Conservation (phyloP, 53 echinoderm and acorn worm genomes). For the Patiria pectinifera region DNA sequence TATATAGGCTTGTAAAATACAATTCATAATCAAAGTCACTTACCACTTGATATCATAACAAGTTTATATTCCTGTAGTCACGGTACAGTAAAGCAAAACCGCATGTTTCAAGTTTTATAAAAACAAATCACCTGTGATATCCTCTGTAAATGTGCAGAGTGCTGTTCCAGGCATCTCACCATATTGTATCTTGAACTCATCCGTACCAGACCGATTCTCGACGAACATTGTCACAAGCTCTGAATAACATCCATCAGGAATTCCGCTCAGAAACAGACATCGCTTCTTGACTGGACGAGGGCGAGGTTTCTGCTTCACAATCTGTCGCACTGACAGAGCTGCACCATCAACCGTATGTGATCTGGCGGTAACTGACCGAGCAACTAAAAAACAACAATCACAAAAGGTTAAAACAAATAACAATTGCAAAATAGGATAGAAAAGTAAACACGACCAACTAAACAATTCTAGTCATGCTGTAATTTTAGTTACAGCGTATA, state of each 20-base stretch:
- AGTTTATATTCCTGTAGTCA: no score
- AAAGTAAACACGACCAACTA: not conserved
- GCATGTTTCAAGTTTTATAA: not conserved
- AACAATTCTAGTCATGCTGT: no score
- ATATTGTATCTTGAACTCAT: constrained; percentile 54
- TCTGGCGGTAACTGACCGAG: not conserved
- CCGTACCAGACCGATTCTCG: constrained; percentile 24
- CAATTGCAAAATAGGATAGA: not conserved
- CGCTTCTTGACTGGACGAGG: constrained; percentile 42
- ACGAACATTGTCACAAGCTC: constrained; percentile 45
- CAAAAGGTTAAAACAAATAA: not conserved
- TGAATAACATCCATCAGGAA: constrained; percentile 37
- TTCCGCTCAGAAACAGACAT: constrained; percentile 50
- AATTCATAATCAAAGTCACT: no score
- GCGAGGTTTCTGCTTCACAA: constrained; percentile 48
- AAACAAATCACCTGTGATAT: constrained; percentile 27
- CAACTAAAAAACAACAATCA: constrained; percentile 2
- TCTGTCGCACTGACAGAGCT: not conserved
- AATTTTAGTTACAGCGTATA: no score
- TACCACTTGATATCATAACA: no score
- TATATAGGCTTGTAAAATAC: no score
- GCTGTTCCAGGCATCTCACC: constrained; percentile 58
- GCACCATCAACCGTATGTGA: not conserved
- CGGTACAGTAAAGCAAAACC: no score
- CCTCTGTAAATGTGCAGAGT: constrained; percentile 22